Evolutionary conservation across 2,113 vertebrate species (phyloP), one percentile per base, ranked within the genome.

Genomic region (Planiliza haematocheilus): DNA sequence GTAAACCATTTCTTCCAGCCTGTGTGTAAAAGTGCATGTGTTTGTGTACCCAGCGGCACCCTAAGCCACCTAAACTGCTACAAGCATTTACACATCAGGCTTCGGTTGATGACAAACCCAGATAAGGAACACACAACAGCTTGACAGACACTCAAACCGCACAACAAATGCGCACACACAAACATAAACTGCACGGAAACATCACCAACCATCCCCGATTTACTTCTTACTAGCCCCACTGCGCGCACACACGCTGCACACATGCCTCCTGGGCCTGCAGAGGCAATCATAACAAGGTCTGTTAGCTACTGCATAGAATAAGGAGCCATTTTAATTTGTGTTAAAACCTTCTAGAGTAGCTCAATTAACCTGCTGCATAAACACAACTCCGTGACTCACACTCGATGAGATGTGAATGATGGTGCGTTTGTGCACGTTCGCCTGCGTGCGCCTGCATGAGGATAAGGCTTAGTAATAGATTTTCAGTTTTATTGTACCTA

Each of bases 271-370:
- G 67, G 71, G 72, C 49, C 30, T 63, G 50, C 65, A 79, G 53
- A 81, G 41, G 39, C 51, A 79, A 78, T 74, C 51, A 62, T 46
- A 77, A 86, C 43, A 63, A 73, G 46, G 65, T 77, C 65, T 66
- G 77, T 67, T 74, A 48, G 69, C 79, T 55, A 52, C 50, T 24
- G 55, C 79, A 60, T 38, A 82, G 45, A 65, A 59, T 42, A 61
- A 79, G 67, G 60, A 75, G 37, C 10, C 52, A 49, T 74, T 87
- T 83, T 58, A 68, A 79, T 87, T 83, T 83, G 77, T 20, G 21
- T 64, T 69, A 52, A 86, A 83, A 62, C 57, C 81, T 77, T 73
- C 56, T 83, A 55, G 71, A 85, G 66, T 79, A 67, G 52, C 62
- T 88, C 74, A 83, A 84, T 83, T 87, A 84, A 81, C 21, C 60